Conservation (phyloP, 2,888 invertebrate genomes). For the Octonoba sinensis region DNA sequence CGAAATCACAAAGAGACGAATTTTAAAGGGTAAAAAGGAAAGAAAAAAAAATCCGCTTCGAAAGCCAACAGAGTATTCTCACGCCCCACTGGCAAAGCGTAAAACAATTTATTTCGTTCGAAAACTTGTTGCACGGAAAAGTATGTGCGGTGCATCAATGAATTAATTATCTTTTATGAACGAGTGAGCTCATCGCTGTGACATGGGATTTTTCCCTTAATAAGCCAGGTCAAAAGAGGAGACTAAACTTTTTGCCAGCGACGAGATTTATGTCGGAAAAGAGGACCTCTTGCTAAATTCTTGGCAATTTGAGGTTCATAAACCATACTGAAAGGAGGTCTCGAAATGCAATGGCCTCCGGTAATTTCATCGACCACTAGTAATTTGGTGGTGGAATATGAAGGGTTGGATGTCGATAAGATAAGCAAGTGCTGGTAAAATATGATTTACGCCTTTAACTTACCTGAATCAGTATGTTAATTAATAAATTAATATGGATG, state of each 20-base stretch:
- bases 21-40: constrained; percentile 9
- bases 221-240: background rate
- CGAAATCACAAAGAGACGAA: constrained; percentile 32
- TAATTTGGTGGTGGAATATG: no score
- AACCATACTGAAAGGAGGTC: no score
- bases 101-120: constrained; percentile 42
- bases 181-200: constrained; percentile 10
- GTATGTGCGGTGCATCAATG: constrained; percentile 13
- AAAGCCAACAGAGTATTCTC: constrained; percentile 8
- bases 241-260: background rate
- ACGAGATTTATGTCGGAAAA: no score
- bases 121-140: constrained; percentile 29
- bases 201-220: constrained; percentile 1
- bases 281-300: no score
- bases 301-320: no score
- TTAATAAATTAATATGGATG: no score
- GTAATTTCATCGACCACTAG: no score
- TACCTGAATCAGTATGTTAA: no score
- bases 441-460: no score
- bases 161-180: constrained; percentile 37
- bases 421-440: no score
- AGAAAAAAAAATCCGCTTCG: constrained; percentile 11
- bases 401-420: no score
- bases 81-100: constrained; percentile 48
- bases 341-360: no score